Evolutionary conservation across 2,113 vertebrate genomes (phyloP).

Genomic region (Paradisaea rubra): DNA sequence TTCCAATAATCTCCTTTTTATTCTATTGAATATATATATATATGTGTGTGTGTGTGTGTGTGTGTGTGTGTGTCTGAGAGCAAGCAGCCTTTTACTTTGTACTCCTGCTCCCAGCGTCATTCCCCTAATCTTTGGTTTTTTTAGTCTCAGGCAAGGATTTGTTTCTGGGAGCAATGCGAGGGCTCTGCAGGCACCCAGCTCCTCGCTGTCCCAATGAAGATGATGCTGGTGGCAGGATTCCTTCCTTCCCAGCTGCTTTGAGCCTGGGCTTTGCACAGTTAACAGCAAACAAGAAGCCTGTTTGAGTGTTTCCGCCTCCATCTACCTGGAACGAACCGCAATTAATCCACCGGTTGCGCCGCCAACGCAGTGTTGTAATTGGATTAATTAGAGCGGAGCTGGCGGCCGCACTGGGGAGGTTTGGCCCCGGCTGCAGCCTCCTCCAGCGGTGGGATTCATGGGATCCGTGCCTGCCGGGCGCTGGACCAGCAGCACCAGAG

Average conservation of each 20-base stretch:
- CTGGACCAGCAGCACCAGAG: rapidly evolving
- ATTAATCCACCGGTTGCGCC: neutral
- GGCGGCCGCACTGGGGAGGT: neutral
- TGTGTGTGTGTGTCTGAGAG: neutral
- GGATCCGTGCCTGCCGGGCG: rapidly evolving
- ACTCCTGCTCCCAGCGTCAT: rapidly evolving
- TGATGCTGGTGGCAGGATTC: neutral
- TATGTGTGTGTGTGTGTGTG: no score
- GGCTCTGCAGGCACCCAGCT: neutral
- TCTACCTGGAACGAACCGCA: slow-evolving; percentile 22
- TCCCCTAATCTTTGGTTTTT: neutral
- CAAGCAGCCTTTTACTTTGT: neutral
- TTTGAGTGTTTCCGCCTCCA: neutral
- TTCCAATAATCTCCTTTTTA: slow-evolving; percentile 50
- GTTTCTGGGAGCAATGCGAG: rapidly evolving
- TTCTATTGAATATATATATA: neutral
- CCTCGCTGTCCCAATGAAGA: rapidly evolving
- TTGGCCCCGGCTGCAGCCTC: neutral
- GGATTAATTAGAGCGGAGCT: slow-evolving; percentile 8
- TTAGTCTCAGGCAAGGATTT: neutral
- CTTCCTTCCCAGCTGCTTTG: neutral
- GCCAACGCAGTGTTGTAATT: neutral
- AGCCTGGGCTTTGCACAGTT: neutral
- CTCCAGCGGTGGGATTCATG: rapidly evolving
- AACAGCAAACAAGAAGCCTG: neutral